phyloP scores from a whole-genome alignment of 2,888 invertebrate species.

The Thyatira batis region DNA sequence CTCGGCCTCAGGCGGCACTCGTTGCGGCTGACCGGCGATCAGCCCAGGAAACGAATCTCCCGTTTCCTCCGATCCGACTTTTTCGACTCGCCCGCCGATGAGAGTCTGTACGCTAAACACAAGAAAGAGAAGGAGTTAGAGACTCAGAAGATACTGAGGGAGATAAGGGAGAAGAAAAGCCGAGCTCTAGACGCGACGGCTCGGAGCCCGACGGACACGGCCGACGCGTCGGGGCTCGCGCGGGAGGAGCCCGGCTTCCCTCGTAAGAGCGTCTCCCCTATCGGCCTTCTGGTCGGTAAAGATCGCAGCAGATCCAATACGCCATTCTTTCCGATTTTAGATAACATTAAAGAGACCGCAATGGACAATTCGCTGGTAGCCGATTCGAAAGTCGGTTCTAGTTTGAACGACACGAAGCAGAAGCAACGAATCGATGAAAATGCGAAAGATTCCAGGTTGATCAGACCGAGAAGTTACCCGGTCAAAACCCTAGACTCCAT shows the following conservation, averaged over 20 bases:
- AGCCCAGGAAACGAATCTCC: conserved; percentile 82
- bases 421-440: conserved; percentile 50
- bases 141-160: conserved; percentile 85
- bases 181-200: conserved; percentile 56
- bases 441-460: conserved; percentile 69
- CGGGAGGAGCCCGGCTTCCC: conserved; percentile 45
- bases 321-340: conserved; percentile 77
- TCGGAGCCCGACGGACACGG: conserved; percentile 47
- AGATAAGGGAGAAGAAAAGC: conserved; percentile 85
- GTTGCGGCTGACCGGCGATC: conserved; percentile 54
- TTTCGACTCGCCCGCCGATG: conserved; percentile 86
- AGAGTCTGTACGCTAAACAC: conserved; percentile 84
- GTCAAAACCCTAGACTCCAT: conserved; percentile 62
- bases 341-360: conserved; percentile 73
- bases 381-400: conserved; percentile 32
- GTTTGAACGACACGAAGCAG: conserved; percentile 32
- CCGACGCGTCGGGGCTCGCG: conserved; percentile 37
- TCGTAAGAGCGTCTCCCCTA: conserved; percentile 67
- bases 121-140: conserved; percentile 85
- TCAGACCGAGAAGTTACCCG: conserved; percentile 84
- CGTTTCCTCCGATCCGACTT: conserved; percentile 90
- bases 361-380: conserved; percentile 43
- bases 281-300: conserved; percentile 51
- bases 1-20: conserved; percentile 54
- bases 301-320: conserved; percentile 76